Conservation (phyloP, 2,797 vertebrate genomes). For the Mallotus villosus region DNA sequence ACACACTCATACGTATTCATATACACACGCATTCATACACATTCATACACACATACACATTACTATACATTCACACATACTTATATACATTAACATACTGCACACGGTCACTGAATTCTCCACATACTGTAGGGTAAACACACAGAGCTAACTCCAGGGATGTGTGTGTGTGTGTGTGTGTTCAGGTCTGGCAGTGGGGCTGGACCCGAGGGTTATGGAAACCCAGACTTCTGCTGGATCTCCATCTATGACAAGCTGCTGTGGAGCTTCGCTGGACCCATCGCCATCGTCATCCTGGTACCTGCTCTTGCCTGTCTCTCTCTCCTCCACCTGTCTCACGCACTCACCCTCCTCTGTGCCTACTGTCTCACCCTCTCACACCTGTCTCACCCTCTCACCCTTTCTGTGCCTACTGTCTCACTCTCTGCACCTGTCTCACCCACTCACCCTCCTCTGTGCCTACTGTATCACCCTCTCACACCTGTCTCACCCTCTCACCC, state of each 20-base stretch:
- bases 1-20: constrained; percentile 2
- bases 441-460: too few relatives aligned
- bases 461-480: constrained; percentile 29
- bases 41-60: constrained; percentile 15
- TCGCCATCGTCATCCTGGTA: constrained; percentile 93
- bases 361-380: constrained; percentile 29
- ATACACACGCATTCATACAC: background rate
- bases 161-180: background rate
- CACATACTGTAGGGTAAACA: background rate
- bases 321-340: constrained; percentile 21
- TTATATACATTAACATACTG: constrained; percentile 13
- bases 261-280: constrained; percentile 97
- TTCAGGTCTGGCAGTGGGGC: constrained; percentile 90
- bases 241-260: constrained; percentile 97
- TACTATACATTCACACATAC: background rate
- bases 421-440: too few relatives aligned
- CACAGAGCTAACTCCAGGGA: background rate
- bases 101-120: constrained; percentile 28
- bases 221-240: constrained; percentile 99
- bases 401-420: too few relatives aligned
- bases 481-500: background rate
- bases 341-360: too few relatives aligned
- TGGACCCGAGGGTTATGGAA: constrained; percentile 98
- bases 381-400: constrained; percentile 25
- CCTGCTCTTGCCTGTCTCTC: constrained; percentile 40